These are phyloP conservation scores for Drosophila triauraria DNA, from an alignment of 1,140 invertebrate genomes.

Conservation along the genomic window DNA sequence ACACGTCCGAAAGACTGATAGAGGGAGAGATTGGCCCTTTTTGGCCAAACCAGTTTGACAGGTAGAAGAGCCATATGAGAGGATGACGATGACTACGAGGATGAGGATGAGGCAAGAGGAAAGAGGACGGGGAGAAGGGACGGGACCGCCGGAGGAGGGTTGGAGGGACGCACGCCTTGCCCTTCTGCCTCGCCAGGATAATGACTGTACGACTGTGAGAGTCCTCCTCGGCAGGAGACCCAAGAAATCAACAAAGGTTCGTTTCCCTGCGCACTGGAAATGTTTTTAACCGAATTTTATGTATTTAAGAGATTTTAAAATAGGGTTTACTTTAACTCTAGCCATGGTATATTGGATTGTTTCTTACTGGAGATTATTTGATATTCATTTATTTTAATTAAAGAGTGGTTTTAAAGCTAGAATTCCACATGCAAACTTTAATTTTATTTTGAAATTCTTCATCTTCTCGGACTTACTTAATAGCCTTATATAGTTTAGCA, in stretches of 20 bases:
- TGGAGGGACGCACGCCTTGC: constrained; percentile 62
- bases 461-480: too few relatives aligned
- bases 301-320: background rate
- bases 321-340: background rate
- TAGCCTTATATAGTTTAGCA: too few relatives aligned
- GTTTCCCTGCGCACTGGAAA: constrained; percentile 10
- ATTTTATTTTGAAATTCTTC: too few relatives aligned
- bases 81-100: background rate
- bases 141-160: constrained; percentile 19
- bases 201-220: constrained; percentile 67
- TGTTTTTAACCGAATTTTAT: background rate
- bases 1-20: constrained; percentile 66
- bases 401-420: too few relatives aligned
- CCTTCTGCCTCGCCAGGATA: constrained; percentile 59
- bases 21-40: constrained; percentile 69
- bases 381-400: background rate
- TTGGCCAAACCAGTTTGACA: constrained; percentile 74
- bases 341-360: background rate
- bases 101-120: background rate
- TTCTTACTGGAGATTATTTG: background rate
- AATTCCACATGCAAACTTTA: too few relatives aligned
- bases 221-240: constrained; percentile 33
- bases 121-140: constrained; percentile 1
- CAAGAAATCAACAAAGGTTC: constrained; percentile 48
- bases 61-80: constrained; percentile 49